These are phyloP conservation scores for Cheilosia vernalis DNA, from an alignment of 2,888 invertebrate genomes.

Conservation along the genomic window DNA sequence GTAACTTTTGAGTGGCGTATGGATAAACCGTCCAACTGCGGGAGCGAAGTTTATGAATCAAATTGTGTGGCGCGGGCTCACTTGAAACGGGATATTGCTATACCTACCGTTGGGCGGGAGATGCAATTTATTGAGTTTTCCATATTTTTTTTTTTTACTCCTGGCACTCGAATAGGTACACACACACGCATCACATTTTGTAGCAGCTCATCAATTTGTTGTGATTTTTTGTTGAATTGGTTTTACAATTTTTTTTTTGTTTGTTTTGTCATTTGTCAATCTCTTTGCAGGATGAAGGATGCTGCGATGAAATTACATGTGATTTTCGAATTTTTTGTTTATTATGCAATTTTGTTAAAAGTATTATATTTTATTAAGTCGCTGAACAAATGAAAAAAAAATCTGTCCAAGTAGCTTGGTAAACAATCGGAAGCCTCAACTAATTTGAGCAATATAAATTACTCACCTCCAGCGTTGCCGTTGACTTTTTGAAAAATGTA, in stretches of 20 bases:
- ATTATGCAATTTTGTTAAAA: background rate
- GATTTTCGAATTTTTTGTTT: background rate
- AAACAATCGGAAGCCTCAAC: too few relatives aligned
- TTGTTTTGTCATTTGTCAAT: background rate
- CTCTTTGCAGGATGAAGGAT: background rate
- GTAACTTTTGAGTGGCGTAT: slow-evolving; percentile 46
- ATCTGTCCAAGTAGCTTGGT: too few relatives aligned
- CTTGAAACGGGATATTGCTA: background rate
- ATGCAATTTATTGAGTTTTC: background rate
- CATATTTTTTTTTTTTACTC: too few relatives aligned
- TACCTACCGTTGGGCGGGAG: too few relatives aligned
- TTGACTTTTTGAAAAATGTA: too few relatives aligned
- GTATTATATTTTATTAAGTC: too few relatives aligned
- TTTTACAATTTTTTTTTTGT: background rate
- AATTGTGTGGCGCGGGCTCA: slow-evolving; percentile 6
- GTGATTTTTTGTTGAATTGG: background rate
- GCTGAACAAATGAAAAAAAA: too few relatives aligned
- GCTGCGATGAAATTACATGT: background rate
- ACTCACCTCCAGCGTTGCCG: too few relatives aligned
- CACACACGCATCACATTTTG: too few relatives aligned
- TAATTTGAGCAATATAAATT: too few relatives aligned
- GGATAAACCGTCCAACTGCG: slow-evolving; percentile 18
- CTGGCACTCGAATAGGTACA: too few relatives aligned
- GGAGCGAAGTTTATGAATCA: slow-evolving; percentile 44
- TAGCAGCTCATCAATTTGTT: background rate